phyloP scores from a whole-genome alignment of 2,113 vertebrate species.

The Eretmochelys imbricata region DNA sequence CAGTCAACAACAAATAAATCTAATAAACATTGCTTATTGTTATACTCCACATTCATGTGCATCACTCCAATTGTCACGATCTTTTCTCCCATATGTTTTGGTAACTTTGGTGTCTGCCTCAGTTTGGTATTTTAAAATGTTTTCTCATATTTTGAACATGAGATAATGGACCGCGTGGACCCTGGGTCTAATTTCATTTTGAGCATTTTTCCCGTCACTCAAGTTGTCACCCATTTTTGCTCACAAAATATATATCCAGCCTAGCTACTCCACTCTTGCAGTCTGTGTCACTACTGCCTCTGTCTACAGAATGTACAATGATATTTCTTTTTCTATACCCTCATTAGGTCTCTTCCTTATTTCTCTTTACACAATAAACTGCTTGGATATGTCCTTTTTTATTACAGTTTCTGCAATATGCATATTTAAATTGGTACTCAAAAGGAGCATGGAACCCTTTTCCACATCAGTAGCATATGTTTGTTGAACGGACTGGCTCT shows the following conservation, averaged over 20 bases:
- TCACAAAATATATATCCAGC: neutral
- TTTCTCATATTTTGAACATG: neutral
- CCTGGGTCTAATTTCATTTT: neutral
- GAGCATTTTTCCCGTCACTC: neutral
- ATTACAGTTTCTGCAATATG: neutral
- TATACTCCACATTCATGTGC: neutral
- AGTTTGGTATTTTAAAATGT: neutral
- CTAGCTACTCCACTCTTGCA: neutral
- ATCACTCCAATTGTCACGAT: neutral
- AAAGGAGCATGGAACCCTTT: neutral
- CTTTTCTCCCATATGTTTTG: neutral
- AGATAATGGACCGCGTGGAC: neutral
- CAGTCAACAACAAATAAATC: neutral
- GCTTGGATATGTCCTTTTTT: neutral
- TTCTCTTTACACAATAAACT: neutral
- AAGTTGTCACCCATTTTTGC: neutral
- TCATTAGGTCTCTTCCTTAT: neutral
- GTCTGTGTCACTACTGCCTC: neutral
- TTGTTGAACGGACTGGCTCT: neutral
- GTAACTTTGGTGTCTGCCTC: neutral
- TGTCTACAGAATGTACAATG: neutral
- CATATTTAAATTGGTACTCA: neutral
- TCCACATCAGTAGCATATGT: neutral
- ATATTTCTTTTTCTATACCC: neutral
- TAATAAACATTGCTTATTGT: neutral